Evolutionary conservation across 2,113 vertebrate species (phyloP).

Genomic region (Ophiodon elongatus): DNA sequence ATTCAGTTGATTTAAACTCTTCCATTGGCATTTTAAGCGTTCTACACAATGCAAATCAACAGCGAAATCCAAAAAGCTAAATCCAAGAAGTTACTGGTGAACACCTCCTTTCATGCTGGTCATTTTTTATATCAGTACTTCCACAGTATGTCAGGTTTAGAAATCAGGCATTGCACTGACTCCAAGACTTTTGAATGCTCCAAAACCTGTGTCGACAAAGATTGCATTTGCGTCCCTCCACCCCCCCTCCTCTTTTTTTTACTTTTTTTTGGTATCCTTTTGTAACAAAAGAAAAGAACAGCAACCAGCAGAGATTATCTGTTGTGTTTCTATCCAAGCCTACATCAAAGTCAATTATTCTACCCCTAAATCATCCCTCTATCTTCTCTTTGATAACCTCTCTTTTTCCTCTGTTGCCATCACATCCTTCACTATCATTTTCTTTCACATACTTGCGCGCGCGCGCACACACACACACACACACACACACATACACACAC

Average conservation of each 20-base stretch:
- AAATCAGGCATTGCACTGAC: not conserved
- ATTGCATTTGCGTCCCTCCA: slow-evolving; percentile 13
- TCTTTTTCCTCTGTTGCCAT: not conserved
- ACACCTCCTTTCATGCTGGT: not conserved
- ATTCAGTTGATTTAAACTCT: slow-evolving; percentile 13
- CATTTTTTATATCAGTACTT: not conserved
- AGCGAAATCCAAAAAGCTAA: slow-evolving; percentile 1
- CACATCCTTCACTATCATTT: slow-evolving; percentile 16
- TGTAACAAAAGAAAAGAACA: slow-evolving; percentile 36
- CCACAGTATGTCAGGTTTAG: slow-evolving; percentile 1
- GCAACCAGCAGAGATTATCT: slow-evolving; percentile 23
- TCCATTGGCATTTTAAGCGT: not conserved
- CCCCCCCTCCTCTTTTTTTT: not conserved
- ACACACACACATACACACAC: not conserved
- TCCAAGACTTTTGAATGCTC: slow-evolving; percentile 1
- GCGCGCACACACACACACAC: not conserved
- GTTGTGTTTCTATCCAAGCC: slow-evolving; percentile 22
- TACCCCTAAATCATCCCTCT: slow-evolving; percentile 49
- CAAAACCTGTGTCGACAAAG: slow-evolving; percentile 27
- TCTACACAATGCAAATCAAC: not conserved
- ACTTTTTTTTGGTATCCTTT: slow-evolving; percentile 23
- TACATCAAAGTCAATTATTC: slow-evolving; percentile 57
- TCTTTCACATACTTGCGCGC: not conserved
- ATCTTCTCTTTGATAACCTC: slow-evolving; percentile 45
- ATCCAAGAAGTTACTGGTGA: not conserved